These are phyloP conservation scores for Schizothorax lantsangensis DNA, from an alignment of 2,797 vertebrate genomes.

Conservation along the genomic window DNA sequence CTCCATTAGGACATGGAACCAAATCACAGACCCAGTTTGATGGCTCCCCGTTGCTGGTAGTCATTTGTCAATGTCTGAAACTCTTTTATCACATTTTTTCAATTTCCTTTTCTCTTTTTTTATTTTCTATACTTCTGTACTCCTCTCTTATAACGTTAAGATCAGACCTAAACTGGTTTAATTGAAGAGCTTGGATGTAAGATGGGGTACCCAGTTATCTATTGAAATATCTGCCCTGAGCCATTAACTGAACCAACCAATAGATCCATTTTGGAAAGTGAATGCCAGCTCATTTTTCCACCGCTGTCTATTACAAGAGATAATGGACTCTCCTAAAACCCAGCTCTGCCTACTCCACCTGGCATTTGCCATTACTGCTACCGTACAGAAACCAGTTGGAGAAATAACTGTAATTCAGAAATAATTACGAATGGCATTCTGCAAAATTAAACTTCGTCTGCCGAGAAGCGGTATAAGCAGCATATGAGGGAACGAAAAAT, in stretches of 20 bases:
- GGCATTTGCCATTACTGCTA: slow-evolving; percentile 44
- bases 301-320: slow-evolving; percentile 44
- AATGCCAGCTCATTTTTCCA: slow-evolving; percentile 44
- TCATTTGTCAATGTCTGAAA: slow-evolving; percentile 27
- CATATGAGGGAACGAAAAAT: slow-evolving; percentile 34
- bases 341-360: slow-evolving; percentile 41
- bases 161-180: slow-evolving; percentile 36
- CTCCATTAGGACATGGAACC: slow-evolving; percentile 28
- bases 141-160: background rate
- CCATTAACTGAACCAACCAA: slow-evolving; percentile 42
- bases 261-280: slow-evolving; percentile 35
- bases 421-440: slow-evolving; percentile 50
- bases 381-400: slow-evolving; percentile 23
- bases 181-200: slow-evolving; percentile 33
- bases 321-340: slow-evolving; percentile 48
- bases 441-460: slow-evolving; percentile 42
- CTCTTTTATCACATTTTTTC: slow-evolving; percentile 15
- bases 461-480: slow-evolving; percentile 33
- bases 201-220: slow-evolving; percentile 25
- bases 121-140: background rate
- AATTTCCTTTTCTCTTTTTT: background rate
- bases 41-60: background rate
- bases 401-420: slow-evolving; percentile 53
- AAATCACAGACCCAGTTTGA: slow-evolving; percentile 33
- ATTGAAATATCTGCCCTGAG: slow-evolving; percentile 33